Conservation (phyloP, 2,797 vertebrate genomes). For the Danio choprae region DNA sequence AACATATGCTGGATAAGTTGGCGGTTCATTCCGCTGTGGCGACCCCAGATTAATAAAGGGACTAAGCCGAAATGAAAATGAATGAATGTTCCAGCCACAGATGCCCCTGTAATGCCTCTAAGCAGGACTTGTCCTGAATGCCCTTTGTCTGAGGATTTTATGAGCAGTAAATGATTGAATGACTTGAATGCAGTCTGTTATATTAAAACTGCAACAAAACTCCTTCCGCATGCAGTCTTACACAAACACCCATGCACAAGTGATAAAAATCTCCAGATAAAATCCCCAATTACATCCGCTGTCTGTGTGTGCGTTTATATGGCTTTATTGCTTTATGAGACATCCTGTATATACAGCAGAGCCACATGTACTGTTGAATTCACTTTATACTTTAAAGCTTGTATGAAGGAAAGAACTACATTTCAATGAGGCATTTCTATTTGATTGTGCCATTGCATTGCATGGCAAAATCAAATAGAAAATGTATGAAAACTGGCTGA, state of each 20-base stretch:
- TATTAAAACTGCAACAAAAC: not conserved
- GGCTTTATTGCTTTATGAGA: constrained; percentile 25
- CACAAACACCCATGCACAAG: not conserved
- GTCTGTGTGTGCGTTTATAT: not conserved
- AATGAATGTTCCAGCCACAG: not conserved
- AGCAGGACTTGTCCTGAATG: not conserved
- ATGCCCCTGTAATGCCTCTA: no score
- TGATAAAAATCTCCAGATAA: not conserved
- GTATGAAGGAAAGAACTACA: no score
- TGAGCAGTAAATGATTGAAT: no score
- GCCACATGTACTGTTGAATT: constrained; percentile 30
- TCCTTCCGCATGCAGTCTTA: not conserved
- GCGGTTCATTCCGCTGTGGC: no score
- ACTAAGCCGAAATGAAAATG: no score
- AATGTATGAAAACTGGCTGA: no score
- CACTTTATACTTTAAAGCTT: constrained; percentile 1
- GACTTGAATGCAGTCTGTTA: no score
- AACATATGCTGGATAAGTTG: no score
- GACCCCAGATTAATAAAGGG: no score
- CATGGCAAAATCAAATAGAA: no score
- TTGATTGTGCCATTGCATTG: no score
- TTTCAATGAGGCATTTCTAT: no score
- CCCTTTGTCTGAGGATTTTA: not conserved
- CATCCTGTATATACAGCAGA: constrained; percentile 37
- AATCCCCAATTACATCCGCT: not conserved